A percentile compares a stretch with the other conserved stretches of the same genome.
These are phyloP conservation scores for Toxonevra muliebris DNA, from an alignment of 2,888 invertebrate genomes.

Conservation along the genomic window DNA sequence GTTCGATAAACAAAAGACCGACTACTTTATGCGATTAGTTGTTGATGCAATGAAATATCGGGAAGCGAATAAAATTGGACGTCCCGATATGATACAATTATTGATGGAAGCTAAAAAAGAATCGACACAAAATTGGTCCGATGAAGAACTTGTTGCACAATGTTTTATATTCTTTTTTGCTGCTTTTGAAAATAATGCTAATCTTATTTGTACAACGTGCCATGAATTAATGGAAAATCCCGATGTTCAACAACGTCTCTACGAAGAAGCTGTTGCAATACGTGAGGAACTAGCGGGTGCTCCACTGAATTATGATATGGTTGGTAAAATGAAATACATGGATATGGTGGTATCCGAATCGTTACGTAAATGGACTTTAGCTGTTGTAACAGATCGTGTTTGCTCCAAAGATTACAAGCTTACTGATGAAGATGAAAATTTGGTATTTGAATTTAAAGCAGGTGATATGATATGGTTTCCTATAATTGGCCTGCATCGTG, in stretches of 20 bases:
- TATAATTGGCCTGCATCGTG: constrained; percentile 64
- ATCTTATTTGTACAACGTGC: constrained; percentile 65
- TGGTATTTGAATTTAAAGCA: constrained; percentile 66
- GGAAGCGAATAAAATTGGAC: constrained; percentile 59
- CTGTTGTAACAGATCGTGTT: constrained; percentile 63
- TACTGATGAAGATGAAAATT: constrained; percentile 61
- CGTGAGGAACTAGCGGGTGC: constrained; percentile 60
- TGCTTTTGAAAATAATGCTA: constrained; percentile 67
- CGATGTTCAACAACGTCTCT: constrained; percentile 68
- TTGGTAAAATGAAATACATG: constrained; percentile 70
- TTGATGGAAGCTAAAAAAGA: constrained; percentile 67
- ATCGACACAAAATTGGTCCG: constrained; percentile 46
- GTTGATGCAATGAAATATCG: constrained; percentile 63
- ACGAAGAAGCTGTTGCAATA: constrained; percentile 67
- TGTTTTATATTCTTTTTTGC: constrained; percentile 68
- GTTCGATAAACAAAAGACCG: constrained; percentile 44
- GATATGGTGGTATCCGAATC: constrained; percentile 71
- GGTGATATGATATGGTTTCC: constrained; percentile 64
- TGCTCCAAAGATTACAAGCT: constrained; percentile 68
- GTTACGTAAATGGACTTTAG: constrained; percentile 67
- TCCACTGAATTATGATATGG: constrained; percentile 66
- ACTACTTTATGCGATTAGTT: constrained; percentile 63
- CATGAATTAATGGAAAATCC: constrained; percentile 69
- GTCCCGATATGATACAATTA: constrained; percentile 69
- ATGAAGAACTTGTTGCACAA: constrained; percentile 67